Base-by-base conservation (phyloP, 2,113 vertebrate genomes). In the Pygoscelis adeliae region DNA sequence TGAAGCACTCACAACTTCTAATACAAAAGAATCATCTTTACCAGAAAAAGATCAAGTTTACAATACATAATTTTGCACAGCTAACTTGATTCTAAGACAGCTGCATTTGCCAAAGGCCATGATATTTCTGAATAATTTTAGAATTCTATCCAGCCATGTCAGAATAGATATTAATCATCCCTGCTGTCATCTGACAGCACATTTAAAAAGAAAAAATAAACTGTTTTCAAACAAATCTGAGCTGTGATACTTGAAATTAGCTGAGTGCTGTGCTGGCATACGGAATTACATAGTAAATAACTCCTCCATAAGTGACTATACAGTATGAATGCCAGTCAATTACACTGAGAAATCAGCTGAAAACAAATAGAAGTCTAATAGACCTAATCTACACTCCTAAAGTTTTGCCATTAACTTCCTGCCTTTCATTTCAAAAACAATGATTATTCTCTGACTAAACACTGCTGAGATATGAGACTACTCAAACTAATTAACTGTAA, bases 201-300 rank as follows among this genome's bases (percentile, higher is more conserved):
- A 53, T 61, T 93, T 71, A 42, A 85, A 87, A 84, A 63, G 21
- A 53, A 88, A 96, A 46, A 77, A 59, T 6, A 67, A 74, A 83
- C 6, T 61, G 44, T 74, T 96, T 94, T 69, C 87, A 91, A 95
- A 92, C 63, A 87, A 89, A 93, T 70, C 36, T 82, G 69, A 91
- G 70, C 42, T 40, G 38, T 30, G 34, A 89, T 67, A 87, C 52
- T 82, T 87, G 47, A 91, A 87, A 79, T 89, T 74, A 87, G 62
- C 47, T 3, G 27, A 96, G 44, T 55, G 55, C 72, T 81, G 46
- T 67, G 76, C 19, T 71, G 17, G 38, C 56, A 94, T 23, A 89
- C 0, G 0, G 38, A 94, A 93, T 87, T 89, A 84, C 6, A 26
- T 89, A 87, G 29, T 13, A 73, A 84, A 76, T 74, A 82, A 78